A percentile compares a stretch with the other conserved stretches of the same genome.
Evolutionary conservation across 2,797 vertebrate genomes (phyloP).

Genomic region (Lophotriccus pileatus): DNA sequence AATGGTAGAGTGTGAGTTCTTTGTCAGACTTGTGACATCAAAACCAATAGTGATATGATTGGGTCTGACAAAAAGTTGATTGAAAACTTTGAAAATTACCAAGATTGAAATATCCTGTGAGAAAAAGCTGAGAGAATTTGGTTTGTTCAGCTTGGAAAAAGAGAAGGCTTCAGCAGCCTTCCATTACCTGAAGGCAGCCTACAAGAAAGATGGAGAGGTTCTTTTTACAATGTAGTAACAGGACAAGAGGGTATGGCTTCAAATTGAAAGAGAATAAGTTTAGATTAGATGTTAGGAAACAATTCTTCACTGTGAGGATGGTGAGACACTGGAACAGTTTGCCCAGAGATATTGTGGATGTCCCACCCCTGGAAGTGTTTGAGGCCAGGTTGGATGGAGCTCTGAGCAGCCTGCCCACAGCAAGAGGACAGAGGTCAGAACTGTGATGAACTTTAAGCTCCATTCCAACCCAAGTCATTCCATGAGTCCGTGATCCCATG

Average conservation of each 20-base stretch:
- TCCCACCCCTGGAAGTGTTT: background rate
- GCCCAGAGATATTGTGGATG: background rate
- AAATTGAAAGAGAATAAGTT: background rate
- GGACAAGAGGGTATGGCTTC: background rate
- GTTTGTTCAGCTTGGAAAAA: background rate
- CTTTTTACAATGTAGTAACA: background rate
- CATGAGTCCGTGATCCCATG: background rate
- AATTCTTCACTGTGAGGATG: background rate
- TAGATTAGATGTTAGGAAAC: background rate
- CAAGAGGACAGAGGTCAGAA: background rate
- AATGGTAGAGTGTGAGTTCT: background rate
- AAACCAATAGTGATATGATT: background rate
- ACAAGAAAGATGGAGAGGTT: background rate
- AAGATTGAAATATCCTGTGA: background rate
- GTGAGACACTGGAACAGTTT: background rate
- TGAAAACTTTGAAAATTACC: background rate
- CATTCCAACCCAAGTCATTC: background rate
- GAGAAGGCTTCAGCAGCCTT: background rate
- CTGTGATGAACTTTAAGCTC: background rate
- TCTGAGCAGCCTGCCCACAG: background rate
- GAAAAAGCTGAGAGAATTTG: background rate
- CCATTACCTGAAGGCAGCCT: background rate
- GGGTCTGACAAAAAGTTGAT: background rate
- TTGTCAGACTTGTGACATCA: background rate
- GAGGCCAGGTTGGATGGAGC: background rate